Percentiles rank a stretch among this genome's conserved stretches.
phyloP scores from a whole-genome alignment of 2,888 invertebrate genomes.

The Drosophila kanekoi region DNA sequence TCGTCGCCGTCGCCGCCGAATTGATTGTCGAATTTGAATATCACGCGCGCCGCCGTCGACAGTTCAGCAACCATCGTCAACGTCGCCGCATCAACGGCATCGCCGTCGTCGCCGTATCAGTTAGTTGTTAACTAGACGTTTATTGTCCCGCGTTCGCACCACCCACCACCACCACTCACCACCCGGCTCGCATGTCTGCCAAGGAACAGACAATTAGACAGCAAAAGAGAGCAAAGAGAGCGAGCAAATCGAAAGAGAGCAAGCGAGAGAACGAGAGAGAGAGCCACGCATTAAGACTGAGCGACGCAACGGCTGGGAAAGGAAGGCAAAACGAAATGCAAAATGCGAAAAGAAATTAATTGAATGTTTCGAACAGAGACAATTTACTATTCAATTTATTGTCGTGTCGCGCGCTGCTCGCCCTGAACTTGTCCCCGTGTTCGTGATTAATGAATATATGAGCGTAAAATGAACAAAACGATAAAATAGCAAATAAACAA shows the following conservation, averaged over 20 bases:
- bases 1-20: constrained; percentile 40
- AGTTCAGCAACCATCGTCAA: constrained; percentile 60
- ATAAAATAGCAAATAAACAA: too few species aligned
- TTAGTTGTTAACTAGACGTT: constrained; percentile 76
- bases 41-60: constrained; percentile 59
- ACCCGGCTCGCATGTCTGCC: constrained; percentile 13
- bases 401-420: constrained; percentile 43
- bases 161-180: neutral
- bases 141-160: constrained; percentile 43
- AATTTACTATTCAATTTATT: constrained; percentile 67
- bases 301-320: constrained; percentile 16
- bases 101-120: constrained; percentile 57
- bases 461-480: constrained; percentile 1
- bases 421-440: constrained; percentile 59
- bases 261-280: constrained; percentile 12
- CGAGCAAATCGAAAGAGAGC: neutral
- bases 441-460: constrained; percentile 45
- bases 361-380: constrained; percentile 39
- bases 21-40: constrained; percentile 79
- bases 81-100: constrained; percentile 56
- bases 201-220: constrained; percentile 1
- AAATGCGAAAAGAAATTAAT: constrained; percentile 31
- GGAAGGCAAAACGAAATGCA: constrained; percentile 15
- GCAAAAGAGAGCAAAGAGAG: neutral
- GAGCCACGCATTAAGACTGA: constrained; percentile 20